phyloP scores from a whole-genome alignment of 2,888 invertebrate species.

The Phymatocera aterrima region DNA sequence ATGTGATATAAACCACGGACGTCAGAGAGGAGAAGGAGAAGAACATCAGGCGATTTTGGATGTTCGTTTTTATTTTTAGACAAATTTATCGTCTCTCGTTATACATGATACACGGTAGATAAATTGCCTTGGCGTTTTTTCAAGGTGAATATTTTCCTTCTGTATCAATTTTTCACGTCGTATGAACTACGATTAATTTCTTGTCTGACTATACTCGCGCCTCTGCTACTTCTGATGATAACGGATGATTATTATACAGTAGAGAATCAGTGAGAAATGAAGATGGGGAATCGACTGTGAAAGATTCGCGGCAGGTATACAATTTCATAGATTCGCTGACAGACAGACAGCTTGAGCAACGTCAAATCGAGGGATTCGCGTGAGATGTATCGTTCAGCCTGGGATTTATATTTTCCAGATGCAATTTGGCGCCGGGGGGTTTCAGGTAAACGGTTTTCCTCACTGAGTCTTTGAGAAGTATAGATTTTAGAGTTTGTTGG shows the following conservation, averaged over 20 bases:
- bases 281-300: too few relatives aligned
- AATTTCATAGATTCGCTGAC: too few relatives aligned
- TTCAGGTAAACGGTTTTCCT: conserved; percentile 46
- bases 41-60: background rate
- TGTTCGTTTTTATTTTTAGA: conserved; percentile 44
- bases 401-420: background rate
- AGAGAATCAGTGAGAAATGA: too few relatives aligned
- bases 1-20: background rate
- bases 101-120: background rate
- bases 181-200: too few relatives aligned
- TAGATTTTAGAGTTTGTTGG: conserved; percentile 32
- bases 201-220: too few relatives aligned
- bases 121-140: background rate
- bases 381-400: conserved; percentile 6
- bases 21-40: conserved; percentile 7
- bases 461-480: conserved; percentile 25
- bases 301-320: too few relatives aligned
- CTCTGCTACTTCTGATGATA: too few relatives aligned
- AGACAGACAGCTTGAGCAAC: too few relatives aligned
- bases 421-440: background rate
- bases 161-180: too few relatives aligned
- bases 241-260: too few relatives aligned
- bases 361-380: too few relatives aligned
- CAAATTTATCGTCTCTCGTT: conserved; percentile 32
- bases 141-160: background rate